Conservation (phyloP, 2,888 invertebrate genomes). For the Drosophila austrosaltans region DNA sequence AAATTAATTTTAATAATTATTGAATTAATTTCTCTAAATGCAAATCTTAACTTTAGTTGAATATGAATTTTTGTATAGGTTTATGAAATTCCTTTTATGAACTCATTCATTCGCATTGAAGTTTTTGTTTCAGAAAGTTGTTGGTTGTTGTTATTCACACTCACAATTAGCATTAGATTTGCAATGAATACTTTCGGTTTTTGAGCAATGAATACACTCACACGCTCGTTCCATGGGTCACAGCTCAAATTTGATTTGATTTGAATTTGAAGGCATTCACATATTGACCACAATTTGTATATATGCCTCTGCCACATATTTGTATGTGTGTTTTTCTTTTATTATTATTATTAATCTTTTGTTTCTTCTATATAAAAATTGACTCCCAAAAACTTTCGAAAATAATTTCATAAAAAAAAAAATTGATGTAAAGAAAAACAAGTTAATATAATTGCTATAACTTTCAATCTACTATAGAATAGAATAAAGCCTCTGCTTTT, state of each 20-base stretch:
- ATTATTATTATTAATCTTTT: neutral
- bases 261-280: neutral
- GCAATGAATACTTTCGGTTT: neutral
- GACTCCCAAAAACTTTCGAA: conserved; percentile 37
- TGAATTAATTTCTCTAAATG: no score
- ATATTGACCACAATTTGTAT: neutral
- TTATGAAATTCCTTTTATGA: no score
- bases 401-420: neutral
- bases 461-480: conserved; percentile 33
- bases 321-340: neutral
- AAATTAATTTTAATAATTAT: neutral
- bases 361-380: conserved; percentile 20
- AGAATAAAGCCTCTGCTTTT: neutral
- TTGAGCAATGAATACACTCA: neutral
- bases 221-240: neutral
- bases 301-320: conserved; percentile 1
- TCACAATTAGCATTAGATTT: neutral
- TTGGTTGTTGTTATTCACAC: neutral
- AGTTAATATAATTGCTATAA: conserved; percentile 30
- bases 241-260: conserved; percentile 5
- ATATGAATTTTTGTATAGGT: no score
- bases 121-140: no score
- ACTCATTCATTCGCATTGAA: no score
- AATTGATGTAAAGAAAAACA: neutral
- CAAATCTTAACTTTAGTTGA: no score